phyloP scores from a whole-genome alignment of 2,113 vertebrate genomes.

The Asarcornis scutulata region DNA sequence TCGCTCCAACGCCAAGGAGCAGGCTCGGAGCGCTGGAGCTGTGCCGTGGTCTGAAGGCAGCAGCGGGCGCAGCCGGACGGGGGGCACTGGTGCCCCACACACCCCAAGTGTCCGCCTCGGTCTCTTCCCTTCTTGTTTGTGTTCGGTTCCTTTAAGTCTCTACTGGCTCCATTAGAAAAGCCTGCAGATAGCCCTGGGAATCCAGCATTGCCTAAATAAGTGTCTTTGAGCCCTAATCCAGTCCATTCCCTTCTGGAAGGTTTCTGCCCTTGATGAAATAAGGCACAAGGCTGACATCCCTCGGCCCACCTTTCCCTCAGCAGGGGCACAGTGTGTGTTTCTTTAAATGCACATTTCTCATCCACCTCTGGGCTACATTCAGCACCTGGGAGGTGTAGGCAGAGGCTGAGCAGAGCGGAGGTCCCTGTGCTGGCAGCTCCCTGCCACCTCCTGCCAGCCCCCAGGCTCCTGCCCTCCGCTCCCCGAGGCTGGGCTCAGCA shows the following conservation, averaged over 20 bases:
- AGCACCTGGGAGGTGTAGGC: not conserved
- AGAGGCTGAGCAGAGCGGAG: not conserved
- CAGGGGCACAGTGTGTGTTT: not conserved
- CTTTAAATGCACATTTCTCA: not conserved
- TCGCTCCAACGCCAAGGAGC: not conserved
- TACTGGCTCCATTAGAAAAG: not conserved
- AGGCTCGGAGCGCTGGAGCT: not conserved
- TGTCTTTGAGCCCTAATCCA: not conserved
- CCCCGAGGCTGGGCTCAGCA: not conserved
- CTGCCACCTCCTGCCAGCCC: not conserved
- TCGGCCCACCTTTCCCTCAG: not conserved
- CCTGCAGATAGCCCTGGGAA: not conserved
- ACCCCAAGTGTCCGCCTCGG: not conserved
- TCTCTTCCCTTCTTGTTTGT: not conserved
- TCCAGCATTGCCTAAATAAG: not conserved
- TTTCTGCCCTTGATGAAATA: not conserved
- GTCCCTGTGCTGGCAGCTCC: not conserved
- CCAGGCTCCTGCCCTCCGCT: accelerated
- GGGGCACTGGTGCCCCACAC: not conserved
- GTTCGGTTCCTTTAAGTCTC: not conserved
- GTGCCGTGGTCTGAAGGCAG: accelerated
- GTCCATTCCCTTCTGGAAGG: not conserved
- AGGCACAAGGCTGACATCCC: not conserved
- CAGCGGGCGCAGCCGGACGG: not conserved
- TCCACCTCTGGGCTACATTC: not conserved